Evolutionary conservation across 2,888 invertebrate genomes (phyloP).

Genomic region (Dryobotodes eremita): DNA sequence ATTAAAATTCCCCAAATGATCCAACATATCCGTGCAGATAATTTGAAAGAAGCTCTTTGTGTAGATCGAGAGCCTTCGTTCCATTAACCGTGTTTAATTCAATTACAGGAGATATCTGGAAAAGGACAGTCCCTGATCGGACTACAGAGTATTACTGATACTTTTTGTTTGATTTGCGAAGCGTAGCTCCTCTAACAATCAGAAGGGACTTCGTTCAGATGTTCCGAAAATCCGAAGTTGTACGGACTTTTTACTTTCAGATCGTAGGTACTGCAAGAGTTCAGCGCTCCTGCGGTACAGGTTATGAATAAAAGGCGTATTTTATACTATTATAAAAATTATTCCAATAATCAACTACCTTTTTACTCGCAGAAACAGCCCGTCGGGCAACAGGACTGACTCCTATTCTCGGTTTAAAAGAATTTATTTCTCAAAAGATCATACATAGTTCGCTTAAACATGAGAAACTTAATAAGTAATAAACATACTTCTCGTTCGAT

Average conservation of each 20-base stretch:
- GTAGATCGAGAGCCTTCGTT: slow-evolving; percentile 34
- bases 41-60: slow-evolving; percentile 51
- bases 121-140: slow-evolving; percentile 21
- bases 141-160: slow-evolving; percentile 35
- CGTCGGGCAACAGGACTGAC: background rate
- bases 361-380: background rate
- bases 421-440: no score
- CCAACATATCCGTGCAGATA: slow-evolving; percentile 39
- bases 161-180: slow-evolving; percentile 38
- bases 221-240: background rate
- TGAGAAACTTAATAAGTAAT: background rate
- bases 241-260: background rate
- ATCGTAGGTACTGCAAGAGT: no score
- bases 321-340: background rate
- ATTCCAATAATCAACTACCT: background rate
- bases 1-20: slow-evolving; percentile 51
- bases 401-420: background rate
- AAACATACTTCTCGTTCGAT: background rate
- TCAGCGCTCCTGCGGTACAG: background rate
- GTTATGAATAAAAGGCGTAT: background rate
- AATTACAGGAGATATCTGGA: slow-evolving; percentile 36
- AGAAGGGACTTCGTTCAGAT: background rate
- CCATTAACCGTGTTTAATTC: slow-evolving; percentile 57
- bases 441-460: no score
- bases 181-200: slow-evolving; percentile 19